Base-by-base conservation (phyloP, 2,797 vertebrate species). In the Chaetodon trifasciatus region DNA sequence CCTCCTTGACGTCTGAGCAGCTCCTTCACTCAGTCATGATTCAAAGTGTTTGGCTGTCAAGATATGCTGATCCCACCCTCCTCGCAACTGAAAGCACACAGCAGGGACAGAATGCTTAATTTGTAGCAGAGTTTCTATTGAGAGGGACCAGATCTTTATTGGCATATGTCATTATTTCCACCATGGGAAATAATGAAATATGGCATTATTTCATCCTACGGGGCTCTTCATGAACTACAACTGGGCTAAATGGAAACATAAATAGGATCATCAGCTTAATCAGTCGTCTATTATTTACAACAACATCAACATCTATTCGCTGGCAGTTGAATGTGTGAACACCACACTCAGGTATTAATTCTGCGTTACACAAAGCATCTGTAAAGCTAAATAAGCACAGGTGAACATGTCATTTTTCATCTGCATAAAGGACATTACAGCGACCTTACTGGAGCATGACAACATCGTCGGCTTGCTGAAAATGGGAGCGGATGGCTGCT, bases 231-330 rank as follows among this genome's bases (percentile, higher is more conserved):
- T 78, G 47, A 76, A 65, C 55, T 67, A 72, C 53, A 83, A 74
- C 52, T 70, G 67, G 40, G 70, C 73, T 70, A 83, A 88, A 90
- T 74, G 49, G 71, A 84, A 83, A 81, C 78, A 84, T 72, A 76
- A 89, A 86, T 82, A 64, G 75, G 68, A 86, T 91, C 75, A 87
- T 80, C 32, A 6, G 81, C 76, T 84, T 80, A 85, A 82, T 85
- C 56, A 70, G 49, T 79, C 1, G 6, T 65, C 47, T 74, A 52
- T 88, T 89, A 72, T 88, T 80, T 71, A 70, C 60, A 62, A 62
- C 53, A 71, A 58, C 55, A 70, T 39, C 63, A 16, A 9, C 35
- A 62, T 85, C 70, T 75, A 37, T 81, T 82, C 81, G 32, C 65
- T 71, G 50, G 44, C 44, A 66, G 74, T 49, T 37, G 8, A 52